Percentiles rank a stretch among this genome's conserved stretches.
phyloP scores from a whole-genome alignment of 2,113 vertebrate species.

The Lates calcarifer region DNA sequence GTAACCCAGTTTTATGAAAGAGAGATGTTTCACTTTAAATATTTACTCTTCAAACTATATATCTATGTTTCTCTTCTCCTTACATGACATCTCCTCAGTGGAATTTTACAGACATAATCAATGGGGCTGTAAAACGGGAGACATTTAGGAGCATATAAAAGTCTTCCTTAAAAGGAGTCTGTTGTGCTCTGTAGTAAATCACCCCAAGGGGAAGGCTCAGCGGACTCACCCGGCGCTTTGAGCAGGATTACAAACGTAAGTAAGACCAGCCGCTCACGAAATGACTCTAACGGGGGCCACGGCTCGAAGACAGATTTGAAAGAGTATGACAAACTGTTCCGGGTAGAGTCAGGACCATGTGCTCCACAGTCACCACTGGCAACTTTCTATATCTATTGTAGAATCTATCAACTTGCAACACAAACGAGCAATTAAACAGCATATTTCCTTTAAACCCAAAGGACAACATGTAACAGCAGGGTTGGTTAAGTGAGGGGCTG shows the following conservation, averaged over 20 bases:
- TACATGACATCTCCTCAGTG: constrained; percentile 16
- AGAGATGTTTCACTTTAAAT: constrained; percentile 39
- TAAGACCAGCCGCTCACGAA: constrained; percentile 52
- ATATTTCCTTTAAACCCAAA: constrained; percentile 22
- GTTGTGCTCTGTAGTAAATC: constrained; percentile 60
- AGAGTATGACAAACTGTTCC: constrained; percentile 34
- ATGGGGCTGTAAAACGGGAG: constrained; percentile 50
- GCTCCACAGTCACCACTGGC: not conserved
- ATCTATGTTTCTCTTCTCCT: constrained; percentile 28
- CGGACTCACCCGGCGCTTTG: constrained; percentile 49
- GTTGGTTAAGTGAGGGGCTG: constrained; percentile 10
- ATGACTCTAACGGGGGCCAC: constrained; percentile 24
- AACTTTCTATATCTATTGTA: not conserved
- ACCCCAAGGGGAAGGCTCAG: constrained; percentile 63
- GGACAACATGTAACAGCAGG: constrained; percentile 29
- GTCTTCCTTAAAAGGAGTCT: constrained; percentile 77
- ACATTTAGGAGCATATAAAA: constrained; percentile 73
- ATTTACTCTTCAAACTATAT: constrained; percentile 41
- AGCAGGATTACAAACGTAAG: constrained; percentile 69
- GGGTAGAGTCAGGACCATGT: constrained; percentile 11
- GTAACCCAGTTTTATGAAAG: constrained; percentile 33
- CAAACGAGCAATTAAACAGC: constrained; percentile 14
- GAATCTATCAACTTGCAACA: not conserved
- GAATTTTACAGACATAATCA: constrained; percentile 62
- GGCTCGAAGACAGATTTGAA: constrained; percentile 18